Base-by-base conservation (phyloP, 2,113 vertebrate genomes). In the Gobio gobio region DNA sequence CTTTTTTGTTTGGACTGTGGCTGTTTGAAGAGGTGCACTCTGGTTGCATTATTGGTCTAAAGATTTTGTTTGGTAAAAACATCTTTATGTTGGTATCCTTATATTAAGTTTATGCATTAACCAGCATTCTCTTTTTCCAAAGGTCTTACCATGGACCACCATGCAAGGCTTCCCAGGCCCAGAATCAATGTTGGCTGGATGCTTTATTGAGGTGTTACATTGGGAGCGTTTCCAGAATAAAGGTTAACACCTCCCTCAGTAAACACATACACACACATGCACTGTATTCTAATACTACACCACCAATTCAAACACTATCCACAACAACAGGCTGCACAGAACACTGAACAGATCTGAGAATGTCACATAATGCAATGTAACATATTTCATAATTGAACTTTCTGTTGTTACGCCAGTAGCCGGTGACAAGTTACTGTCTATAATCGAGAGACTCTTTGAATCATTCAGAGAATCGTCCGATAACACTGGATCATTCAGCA, bases 181-280 rank as follows among this genome's bases (percentile, higher is more conserved):
- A 86, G 64, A 89, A 84, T 68, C n/a, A 72, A 86, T 89, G 85
- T 89, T 64, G 88, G 51, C 82, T 83, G 40, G 63, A 87, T 70
- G 78, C 61, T 83, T 84, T 68, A 81, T 74, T 78, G 90, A 91
- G 91, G 90, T 94, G 92, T 90, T 89, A 93, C 91, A 90, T 85
- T 88, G 83, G 87, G 89, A 91, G 83, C 58, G 75, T 88, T 93
- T 94, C 92, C 91, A 93, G 90, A 92, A 86, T 85, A 85, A 88
- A 89, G 83, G 85, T 79, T 86, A 82, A 77, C 73, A 68, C 43
- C 68, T 78, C 26, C n/a, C 63, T 56, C 54, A 43, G 66, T 73
- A 70, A 87, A 89, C 88, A 85, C 88, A 90, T 87, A 86, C 87
- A 90, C 90, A 86, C 86, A 88, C 80, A 89, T 78, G 22, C 77